Evolutionary conservation across 2,888 invertebrate genomes (phyloP), one percentile per base, ranked within the genome.

Genomic region (Lathronympha strigana): DNA sequence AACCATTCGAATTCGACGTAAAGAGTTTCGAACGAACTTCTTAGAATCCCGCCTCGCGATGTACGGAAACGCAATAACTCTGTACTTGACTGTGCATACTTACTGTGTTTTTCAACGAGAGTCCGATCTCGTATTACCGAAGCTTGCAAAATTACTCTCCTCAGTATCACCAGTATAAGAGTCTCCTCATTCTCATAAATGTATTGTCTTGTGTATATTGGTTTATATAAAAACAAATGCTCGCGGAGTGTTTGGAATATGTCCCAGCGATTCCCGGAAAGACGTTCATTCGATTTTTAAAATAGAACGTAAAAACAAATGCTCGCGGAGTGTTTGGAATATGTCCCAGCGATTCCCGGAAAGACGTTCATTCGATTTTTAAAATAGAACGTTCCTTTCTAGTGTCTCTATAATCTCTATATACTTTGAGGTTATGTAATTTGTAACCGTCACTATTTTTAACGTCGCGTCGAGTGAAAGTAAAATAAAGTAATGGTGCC

Each of bases 311-410:
- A 19, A 9, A 19, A 4, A n/a, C 25, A 8, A 25, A 47, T 23
- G 23, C 47, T 25, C 21, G 47, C 23, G n/a, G n/a, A 13, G 21
- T 25, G 11, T 28, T 25, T 17, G 21, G 17, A 38, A 38, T 38
- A 38, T 2, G 3, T 0, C 15, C 25, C 25, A 51, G n/a, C 28
- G 55, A 43, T 88, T 88, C 87, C 81, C 75, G 76, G 87, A 87
- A 87, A 76, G 74, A 71, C 81, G 80, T 80, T 76, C 80, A 77
- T 81, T 87, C 83, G 80, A 87, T 88, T 88, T 88, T 88, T 85
- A 83, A 89, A 87, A 88, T 87, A 88, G 88, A 86, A 74, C 84
- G 82, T 83, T 85, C 86, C 84, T 83, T 87, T 88, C 84, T 75
- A 80, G 79, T 69, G 77, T 72, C 74, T 72, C 78, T 80, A 86